Percentiles rank a stretch among this genome's conserved stretches.
These are phyloP conservation scores for Amblyopsis rosae DNA, from an alignment of 2,113 vertebrate genomes.

Conservation along the genomic window DNA sequence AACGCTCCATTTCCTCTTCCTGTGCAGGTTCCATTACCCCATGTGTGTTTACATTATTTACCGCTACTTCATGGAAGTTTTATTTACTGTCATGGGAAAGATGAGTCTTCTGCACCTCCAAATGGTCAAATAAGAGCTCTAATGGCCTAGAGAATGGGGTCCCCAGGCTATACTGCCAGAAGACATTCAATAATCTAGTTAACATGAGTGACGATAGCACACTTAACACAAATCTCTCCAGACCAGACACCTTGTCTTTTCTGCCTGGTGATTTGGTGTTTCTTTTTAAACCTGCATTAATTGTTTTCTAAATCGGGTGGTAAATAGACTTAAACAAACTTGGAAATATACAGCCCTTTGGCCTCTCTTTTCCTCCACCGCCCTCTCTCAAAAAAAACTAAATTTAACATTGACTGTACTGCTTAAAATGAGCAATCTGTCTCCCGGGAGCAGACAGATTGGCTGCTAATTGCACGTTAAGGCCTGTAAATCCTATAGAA, in stretches of 20 bases:
- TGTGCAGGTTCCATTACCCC: slow-evolving; percentile 40
- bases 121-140: slow-evolving; percentile 34
- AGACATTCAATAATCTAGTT: slow-evolving; percentile 7
- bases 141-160: slow-evolving; percentile 19
- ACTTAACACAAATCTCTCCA: neutral
- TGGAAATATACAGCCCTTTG: too few relatives aligned
- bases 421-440: too few relatives aligned
- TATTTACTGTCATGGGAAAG: slow-evolving; percentile 58
- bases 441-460: too few relatives aligned
- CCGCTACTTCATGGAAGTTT: slow-evolving; percentile 54
- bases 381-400: too few relatives aligned
- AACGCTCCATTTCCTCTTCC: slow-evolving; percentile 67
- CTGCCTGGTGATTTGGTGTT: neutral
- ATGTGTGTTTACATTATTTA: slow-evolving; percentile 71
- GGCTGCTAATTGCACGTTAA: too few relatives aligned
- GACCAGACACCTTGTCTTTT: neutral
- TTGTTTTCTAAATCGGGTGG: neutral
- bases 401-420: too few relatives aligned
- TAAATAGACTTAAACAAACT: too few relatives aligned
- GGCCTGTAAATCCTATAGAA: too few relatives aligned
- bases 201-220: neutral
- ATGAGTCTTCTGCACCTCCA: slow-evolving; percentile 8
- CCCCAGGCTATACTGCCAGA: neutral
- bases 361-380: too few relatives aligned
- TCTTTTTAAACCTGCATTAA: neutral